Conservation (phyloP, 1,140 invertebrate genomes). For the Drosophila leontia region DNA sequence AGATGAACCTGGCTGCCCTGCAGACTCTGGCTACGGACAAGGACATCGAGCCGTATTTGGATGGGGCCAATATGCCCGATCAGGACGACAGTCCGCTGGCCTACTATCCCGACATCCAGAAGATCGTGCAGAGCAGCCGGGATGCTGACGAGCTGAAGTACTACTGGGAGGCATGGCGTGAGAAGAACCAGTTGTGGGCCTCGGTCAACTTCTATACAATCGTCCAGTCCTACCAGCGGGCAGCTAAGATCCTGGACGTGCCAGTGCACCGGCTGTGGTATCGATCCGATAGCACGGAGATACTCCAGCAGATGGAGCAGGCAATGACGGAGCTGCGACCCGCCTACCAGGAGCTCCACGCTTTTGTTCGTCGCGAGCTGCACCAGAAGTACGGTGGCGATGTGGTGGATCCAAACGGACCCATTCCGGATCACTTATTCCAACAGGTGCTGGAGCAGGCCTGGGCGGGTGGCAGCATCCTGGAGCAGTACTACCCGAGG, state of each 20-base stretch:
- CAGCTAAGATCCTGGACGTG: conserved; percentile 70
- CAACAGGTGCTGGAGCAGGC: conserved; percentile 84
- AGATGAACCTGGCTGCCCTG: conserved; percentile 70
- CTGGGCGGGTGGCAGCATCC: conserved; percentile 75
- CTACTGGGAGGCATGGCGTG: conserved; percentile 80
- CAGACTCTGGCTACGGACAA: conserved; percentile 78
- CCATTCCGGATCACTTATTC: conserved; percentile 95
- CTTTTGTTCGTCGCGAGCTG: conserved; percentile 92
- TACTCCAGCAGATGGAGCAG: conserved; percentile 86
- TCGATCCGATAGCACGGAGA: conserved; percentile 86
- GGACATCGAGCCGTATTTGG: conserved; percentile 79
- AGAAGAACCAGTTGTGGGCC: conserved; percentile 78
- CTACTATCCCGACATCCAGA: conserved; percentile 79
- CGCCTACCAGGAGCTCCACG: conserved; percentile 94
- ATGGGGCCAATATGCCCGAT: conserved; percentile 75
- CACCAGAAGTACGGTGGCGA: conserved; percentile 90
- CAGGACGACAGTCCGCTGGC: conserved; percentile 74
- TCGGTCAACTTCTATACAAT: conserved; percentile 80
- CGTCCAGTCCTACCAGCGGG: conserved; percentile 72
- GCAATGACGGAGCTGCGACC: conserved; percentile 89
- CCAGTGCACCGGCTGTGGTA: conserved; percentile 74
- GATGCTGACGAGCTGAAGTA: conserved; percentile 77
- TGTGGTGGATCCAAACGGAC: conserved; percentile 89
- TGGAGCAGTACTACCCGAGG: conserved; percentile 70
- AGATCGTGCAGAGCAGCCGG: conserved; percentile 68